These are phyloP conservation scores for Pluvialis apricaria DNA, from an alignment of 2,113 vertebrate genomes.

Conservation along the genomic window DNA sequence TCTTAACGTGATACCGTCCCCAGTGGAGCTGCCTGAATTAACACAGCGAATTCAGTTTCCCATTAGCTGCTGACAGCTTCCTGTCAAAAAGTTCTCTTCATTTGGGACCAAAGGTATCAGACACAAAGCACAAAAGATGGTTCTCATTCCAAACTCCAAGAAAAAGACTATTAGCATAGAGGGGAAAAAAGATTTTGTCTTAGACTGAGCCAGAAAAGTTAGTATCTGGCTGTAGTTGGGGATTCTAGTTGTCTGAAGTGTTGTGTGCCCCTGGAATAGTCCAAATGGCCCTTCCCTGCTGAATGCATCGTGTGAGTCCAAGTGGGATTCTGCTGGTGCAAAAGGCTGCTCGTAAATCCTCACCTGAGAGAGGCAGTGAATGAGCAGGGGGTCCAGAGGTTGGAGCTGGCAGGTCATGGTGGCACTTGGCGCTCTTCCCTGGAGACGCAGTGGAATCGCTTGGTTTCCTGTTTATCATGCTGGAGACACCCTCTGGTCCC, in stretches of 20 bases:
- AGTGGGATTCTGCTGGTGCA: background rate
- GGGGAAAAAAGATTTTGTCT: background rate
- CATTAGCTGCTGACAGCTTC: background rate
- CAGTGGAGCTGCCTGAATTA: background rate
- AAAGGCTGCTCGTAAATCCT: background rate
- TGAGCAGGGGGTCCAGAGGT: background rate
- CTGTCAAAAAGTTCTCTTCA: background rate
- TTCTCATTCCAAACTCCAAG: background rate
- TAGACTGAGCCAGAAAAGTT: background rate
- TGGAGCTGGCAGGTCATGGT: background rate
- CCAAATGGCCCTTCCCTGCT: background rate
- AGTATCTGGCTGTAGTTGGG: background rate
- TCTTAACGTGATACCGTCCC: background rate
- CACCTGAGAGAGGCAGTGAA: background rate
- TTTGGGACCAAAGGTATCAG: background rate
- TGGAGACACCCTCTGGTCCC: background rate
- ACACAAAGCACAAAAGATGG: background rate
- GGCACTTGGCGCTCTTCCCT: background rate
- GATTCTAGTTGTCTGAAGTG: background rate
- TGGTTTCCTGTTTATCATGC: background rate
- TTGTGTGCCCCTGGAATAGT: background rate
- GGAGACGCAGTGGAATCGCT: background rate
- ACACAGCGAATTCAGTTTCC: background rate
- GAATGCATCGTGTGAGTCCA: background rate
- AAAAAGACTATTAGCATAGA: background rate